Percentiles rank a stretch among this genome's conserved stretches.
Evolutionary conservation across 2,113 vertebrate genomes (phyloP).

Genomic region (Muscicapa adusta): DNA sequence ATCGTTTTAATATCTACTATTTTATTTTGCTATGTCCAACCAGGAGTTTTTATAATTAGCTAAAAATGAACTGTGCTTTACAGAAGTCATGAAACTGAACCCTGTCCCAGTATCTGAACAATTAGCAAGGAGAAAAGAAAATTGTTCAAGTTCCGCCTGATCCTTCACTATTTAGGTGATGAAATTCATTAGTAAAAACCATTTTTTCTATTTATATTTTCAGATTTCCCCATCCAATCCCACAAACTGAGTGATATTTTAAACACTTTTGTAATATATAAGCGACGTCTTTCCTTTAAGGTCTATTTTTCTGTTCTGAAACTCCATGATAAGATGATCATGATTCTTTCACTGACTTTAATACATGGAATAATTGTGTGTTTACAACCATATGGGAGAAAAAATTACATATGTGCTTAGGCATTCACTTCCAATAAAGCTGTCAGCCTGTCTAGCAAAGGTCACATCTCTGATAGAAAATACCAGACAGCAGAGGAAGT

Average conservation of each 20-base stretch:
- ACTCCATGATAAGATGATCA: background rate
- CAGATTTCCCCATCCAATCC: background rate
- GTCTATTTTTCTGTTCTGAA: background rate
- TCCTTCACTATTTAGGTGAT: background rate
- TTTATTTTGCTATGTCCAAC: background rate
- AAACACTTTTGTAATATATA: background rate
- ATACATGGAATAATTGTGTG: background rate
- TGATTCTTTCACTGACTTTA: background rate
- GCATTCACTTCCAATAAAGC: background rate
- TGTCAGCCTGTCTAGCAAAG: slow-evolving; percentile 37
- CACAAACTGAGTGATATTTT: background rate
- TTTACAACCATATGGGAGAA: slow-evolving; percentile 43
- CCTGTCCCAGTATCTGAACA: background rate
- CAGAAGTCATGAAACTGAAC: background rate
- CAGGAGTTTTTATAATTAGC: background rate
- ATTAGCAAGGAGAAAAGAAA: background rate
- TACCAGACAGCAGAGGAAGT: slow-evolving; percentile 7
- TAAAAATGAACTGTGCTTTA: background rate
- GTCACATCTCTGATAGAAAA: slow-evolving; percentile 9
- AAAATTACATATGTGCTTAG: slow-evolving; percentile 24
- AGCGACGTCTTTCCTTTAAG: background rate
- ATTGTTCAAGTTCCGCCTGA: background rate
- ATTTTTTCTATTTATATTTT: background rate
- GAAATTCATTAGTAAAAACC: background rate
- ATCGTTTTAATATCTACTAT: background rate